Percentiles rank a stretch among this genome's conserved stretches.
phyloP scores from a whole-genome alignment of 2,113 vertebrate genomes.

The Grallaria varia region DNA sequence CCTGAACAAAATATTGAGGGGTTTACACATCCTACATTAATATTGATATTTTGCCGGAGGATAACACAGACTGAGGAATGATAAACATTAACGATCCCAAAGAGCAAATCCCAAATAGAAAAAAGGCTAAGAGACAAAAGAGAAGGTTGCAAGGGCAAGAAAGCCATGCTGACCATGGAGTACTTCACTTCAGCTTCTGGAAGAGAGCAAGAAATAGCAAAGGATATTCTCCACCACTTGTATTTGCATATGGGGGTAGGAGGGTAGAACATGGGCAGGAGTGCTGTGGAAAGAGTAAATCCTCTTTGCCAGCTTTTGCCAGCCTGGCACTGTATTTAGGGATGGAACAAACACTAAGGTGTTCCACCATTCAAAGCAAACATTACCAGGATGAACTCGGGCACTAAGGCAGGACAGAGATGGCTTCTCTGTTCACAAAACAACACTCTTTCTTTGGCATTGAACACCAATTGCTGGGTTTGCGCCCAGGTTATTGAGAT shows the following conservation, averaged over 20 bases:
- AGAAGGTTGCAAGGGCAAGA: background rate
- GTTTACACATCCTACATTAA: background rate
- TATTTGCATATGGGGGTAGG: background rate
- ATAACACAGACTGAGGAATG: background rate
- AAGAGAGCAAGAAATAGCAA: background rate
- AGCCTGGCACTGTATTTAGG: background rate
- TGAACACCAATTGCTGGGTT: background rate
- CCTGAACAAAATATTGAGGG: background rate
- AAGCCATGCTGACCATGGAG: background rate
- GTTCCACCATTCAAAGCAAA: background rate
- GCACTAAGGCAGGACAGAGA: background rate
- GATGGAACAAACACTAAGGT: background rate
- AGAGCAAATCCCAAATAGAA: background rate
- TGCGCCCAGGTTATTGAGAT: background rate
- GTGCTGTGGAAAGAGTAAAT: background rate
- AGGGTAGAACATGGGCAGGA: background rate
- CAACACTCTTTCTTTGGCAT: background rate
- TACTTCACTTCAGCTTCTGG: background rate
- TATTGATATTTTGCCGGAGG: background rate
- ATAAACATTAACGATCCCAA: background rate
- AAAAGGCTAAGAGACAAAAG: background rate
- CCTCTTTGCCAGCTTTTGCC: background rate
- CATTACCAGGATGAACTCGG: background rate
- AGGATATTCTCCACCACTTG: background rate
- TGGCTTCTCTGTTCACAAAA: background rate